Evolutionary conservation across 2,113 vertebrate species (phyloP), one percentile per base, ranked within the genome.

Genomic region (Varanus komodoensis): DNA sequence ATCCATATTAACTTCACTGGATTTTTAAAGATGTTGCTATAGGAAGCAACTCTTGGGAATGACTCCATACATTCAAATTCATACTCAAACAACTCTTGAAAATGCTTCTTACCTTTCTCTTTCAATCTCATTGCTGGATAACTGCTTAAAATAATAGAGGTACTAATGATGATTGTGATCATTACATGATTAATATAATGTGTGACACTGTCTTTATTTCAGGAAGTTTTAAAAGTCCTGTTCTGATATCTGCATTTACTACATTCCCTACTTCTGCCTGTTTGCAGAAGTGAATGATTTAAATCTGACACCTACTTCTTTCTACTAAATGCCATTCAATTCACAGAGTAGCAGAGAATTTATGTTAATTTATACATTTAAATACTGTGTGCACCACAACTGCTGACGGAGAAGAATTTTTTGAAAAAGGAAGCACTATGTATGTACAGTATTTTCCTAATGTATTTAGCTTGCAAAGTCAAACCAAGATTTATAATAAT

Each of bases 401-500:
- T 95, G 91, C 93, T 97, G 94, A 95, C 12, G 0, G 54, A 64
- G 3, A 87, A 78, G 50, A 92, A 93, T 94, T 96, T 93, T 95
- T 95, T 89, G 93, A 95, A 94, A 89, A 34, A 91, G 84, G 91
- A 96, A 96, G 91, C 91, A 97, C 90, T 96, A 90, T 86, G 92
- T 64, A 92, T 34, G 82, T 92, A 93, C 68, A 67, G 73, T 89
- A 92, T 92, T 96, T 93, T 97, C 90, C 93, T 86, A 89, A 75
- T 86, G 85, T 84, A 95, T 94, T 96, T 89, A 0, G 96, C 94
- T 96, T 96, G 89, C 90, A 97, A 96, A 97, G 94, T 95, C 90
- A 94, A 94, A 86, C 75, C 92, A 93, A 93, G 96, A 96, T 96
- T 93, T 92, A 90, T 93, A 96, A 92, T 90, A 96, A 64, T 64